Base-by-base conservation (phyloP, 2,113 vertebrate genomes). In the Gymnarchus niloticus region DNA sequence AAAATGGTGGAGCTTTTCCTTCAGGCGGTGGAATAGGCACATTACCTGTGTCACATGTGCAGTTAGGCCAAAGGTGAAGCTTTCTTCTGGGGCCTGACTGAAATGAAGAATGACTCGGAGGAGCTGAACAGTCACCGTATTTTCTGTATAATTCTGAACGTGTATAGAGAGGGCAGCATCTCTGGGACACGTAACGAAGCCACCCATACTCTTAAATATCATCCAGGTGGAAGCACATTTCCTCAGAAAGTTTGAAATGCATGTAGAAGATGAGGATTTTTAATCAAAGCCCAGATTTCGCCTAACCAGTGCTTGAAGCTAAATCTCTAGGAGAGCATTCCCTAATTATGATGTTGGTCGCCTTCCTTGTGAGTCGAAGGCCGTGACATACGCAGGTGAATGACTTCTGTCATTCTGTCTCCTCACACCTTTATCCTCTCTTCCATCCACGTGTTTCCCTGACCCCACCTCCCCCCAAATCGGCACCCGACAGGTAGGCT, bases 11-110 rank as follows among this genome's bases (percentile, higher is more conserved):
- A 78, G 41, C 41, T 48, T 46, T 78, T 48, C 44, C 46, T 78
- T 78, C 76, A 44, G 23, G 44, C 46, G 6, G 76, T 48, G 76
- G 76, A 78, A 78, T 46, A 78, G 19, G 41, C 44, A 78, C 76
- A 46, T 78, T n/a, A 78, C 76, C 76, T 78, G 76, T 78, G 21
- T 78, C 76, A 78, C 37, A 41, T 78, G 76, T 78, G 76, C 37
- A 48, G 76, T 48, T 21, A 2, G 23, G 37, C 76, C 17, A 78
- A 78, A 19, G 76, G 76, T 78, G 44, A 23, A 19, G 76, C 37
- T 44, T 48, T 37, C 23, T 48, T 2, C 76, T 23, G 76, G 37
- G n/a, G 76, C 76, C 76, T 41, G 17, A n/a, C 46, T 78, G 23
- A 78, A 44, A 48, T 78, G 41, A 78, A 48, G 19, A 46, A 78